These are phyloP conservation scores for Sciurus carolinensis DNA, from an alignment of 2,797 vertebrate genomes.

Conservation along the genomic window DNA sequence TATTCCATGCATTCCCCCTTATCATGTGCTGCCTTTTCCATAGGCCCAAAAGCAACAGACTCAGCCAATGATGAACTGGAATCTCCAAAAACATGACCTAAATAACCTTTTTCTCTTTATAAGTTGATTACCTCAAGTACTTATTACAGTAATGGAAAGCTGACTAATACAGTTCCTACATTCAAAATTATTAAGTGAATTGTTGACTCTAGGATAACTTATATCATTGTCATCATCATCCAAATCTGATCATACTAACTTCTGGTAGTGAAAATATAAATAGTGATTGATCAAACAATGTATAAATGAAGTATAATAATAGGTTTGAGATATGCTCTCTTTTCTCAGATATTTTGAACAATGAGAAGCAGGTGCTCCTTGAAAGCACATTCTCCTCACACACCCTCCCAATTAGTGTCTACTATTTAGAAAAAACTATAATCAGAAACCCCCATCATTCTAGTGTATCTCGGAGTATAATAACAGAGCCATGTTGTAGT, in stretches of 20 bases:
- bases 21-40: neutral
- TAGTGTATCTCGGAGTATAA: neutral
- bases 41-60: neutral
- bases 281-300: neutral
- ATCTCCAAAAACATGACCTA: neutral
- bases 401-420: neutral
- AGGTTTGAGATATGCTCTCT: neutral
- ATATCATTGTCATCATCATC: neutral
- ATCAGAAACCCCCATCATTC: neutral
- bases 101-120: neutral
- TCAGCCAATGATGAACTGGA: neutral
- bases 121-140: neutral
- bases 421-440: neutral
- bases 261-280: neutral
- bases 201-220: neutral
- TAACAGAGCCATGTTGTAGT: neutral
- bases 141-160: neutral
- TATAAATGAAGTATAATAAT: neutral
- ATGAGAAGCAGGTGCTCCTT: neutral
- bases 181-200: conserved; percentile 31
- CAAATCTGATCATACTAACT: neutral
- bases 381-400: neutral
- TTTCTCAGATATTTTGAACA: conserved; percentile 24
- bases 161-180: neutral
- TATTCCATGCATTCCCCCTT: neutral